These are phyloP conservation scores for Pristionchus maxplancki DNA, from an alignment of 2,888 invertebrate genomes.

Conservation along the genomic window DNA sequence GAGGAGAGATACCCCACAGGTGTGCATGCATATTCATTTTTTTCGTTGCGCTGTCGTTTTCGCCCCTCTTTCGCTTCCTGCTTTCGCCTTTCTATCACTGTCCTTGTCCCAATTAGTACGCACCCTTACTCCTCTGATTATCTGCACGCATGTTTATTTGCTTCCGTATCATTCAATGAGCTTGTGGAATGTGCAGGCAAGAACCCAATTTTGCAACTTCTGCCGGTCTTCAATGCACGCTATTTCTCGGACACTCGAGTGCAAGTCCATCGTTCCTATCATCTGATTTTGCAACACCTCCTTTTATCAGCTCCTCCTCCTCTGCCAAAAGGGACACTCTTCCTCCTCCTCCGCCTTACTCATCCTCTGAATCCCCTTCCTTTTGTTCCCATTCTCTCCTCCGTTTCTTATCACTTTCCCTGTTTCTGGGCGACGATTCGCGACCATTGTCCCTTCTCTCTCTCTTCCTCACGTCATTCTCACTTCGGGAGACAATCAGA, in stretches of 20 bases:
- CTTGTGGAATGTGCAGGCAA: too few species aligned
- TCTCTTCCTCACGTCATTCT: constrained; percentile 52
- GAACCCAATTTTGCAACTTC: too few species aligned
- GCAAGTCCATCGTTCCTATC: not conserved
- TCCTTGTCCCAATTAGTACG: too few species aligned
- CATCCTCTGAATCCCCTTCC: constrained; percentile 29
- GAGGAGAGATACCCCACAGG: constrained; percentile 7
- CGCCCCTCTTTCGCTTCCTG: not conserved
- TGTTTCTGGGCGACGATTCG: not conserved
- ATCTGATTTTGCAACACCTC: not conserved
- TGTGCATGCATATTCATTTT: constrained; percentile 36
- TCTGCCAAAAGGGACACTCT: constrained; percentile 16
- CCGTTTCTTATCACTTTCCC: constrained; percentile 2
- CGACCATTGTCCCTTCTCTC: constrained; percentile 51
- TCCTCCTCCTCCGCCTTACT: not conserved
- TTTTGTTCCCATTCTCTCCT: constrained; percentile 33
- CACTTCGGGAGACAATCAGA: constrained; percentile 42
- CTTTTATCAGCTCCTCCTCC: not conserved
- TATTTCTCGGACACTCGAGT: not conserved
- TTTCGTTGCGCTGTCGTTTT: not conserved
- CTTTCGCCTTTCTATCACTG: not conserved
- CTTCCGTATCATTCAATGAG: too few species aligned
- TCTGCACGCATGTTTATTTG: not conserved
- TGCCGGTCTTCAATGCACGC: too few species aligned
- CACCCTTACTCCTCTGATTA: too few species aligned